Evolutionary conservation across 1,140 invertebrate genomes (phyloP), one percentile per base, ranked within the genome.

Genomic region (Carposina sasakii): DNA sequence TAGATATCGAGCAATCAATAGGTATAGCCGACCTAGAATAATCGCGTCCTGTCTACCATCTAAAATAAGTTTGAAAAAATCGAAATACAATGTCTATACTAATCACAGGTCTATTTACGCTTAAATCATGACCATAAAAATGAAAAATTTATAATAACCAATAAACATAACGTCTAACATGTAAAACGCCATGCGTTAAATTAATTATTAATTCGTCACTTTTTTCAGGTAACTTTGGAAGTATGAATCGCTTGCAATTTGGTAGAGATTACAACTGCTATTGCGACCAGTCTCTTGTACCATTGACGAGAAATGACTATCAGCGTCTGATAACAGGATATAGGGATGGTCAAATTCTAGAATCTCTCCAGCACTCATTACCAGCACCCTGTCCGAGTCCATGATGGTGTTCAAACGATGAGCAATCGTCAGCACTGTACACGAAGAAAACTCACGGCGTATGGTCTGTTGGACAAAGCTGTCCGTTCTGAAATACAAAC

Each of bases 391-490:
- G 42, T 94, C 92, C 10, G 93, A 95, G 81, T 98, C 95, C 89
- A 98, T 90, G 56, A 98, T 97, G 20, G 96, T 98, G 71, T 97
- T 96, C 31, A 98, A 88, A 36, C 96, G 90, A 85, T 98, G 96
- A 46, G 96, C 96, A 69, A 98, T 98, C 0, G 96, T 98, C 19
- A 98, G 87, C 24, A 98, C 92, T 4, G 96, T 98, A 74, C 94
- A 96, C 37, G 94, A 89, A 58, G 88, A 89, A 73, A 98, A 98
- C 73, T 96, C 91, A 31, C 89, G 87, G 17, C 94, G 88, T 66
- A 98, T 97, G 0, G 96, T 97, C 74, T 89, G 88, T 79, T 94
- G 88, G 46, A 92, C 89, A 0, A 88, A 63, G 3, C 62, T 67
- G 71, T 89, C 88, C 13, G 88, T 89, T 36, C 63, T 75, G 45